Conservation (phyloP, 1,140 invertebrate genomes). For the Idris sp. region DNA sequence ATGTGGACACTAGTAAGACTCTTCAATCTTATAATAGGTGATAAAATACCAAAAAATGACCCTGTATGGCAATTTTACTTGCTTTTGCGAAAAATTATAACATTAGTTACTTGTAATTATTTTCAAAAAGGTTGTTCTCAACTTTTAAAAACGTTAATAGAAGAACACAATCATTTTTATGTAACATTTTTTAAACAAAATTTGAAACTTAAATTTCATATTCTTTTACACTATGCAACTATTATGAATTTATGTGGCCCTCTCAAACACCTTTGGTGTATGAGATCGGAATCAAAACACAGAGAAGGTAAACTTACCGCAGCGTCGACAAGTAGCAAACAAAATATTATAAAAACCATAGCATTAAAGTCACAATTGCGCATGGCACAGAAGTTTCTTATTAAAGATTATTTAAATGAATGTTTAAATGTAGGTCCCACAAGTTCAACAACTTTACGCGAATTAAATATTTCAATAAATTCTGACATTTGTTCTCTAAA, state of each 20-base stretch:
- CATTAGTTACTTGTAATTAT: constrained; percentile 1
- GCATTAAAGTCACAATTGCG: constrained; percentile 16
- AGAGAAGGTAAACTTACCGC: constrained; percentile 4
- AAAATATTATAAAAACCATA: constrained; percentile 33
- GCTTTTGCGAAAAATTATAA: constrained; percentile 14
- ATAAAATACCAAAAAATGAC: constrained; percentile 16
- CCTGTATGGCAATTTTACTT: constrained; percentile 23
- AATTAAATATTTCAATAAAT: constrained; percentile 9
- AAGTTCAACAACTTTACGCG: not conserved
- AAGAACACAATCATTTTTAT: constrained; percentile 14
- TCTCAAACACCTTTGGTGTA: constrained; percentile 15
- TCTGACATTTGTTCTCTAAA: constrained; percentile 4
- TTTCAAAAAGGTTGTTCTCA: constrained; percentile 10
- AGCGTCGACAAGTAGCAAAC: constrained; percentile 8
- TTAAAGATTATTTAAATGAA: constrained; percentile 7
- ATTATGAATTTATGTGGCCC: constrained; percentile 12
- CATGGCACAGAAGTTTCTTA: constrained; percentile 3
- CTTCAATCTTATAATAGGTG: constrained; percentile 43
- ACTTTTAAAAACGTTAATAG: constrained; percentile 5
- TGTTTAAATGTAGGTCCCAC: constrained; percentile 11
- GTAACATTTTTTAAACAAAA: constrained; percentile 1
- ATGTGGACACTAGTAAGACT: constrained; percentile 55
- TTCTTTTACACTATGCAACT: constrained; percentile 2
- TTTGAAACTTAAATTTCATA: constrained; percentile 14
- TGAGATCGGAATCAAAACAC: constrained; percentile 31